A percentile compares a stretch with the other conserved stretches of the same genome.
These are phyloP conservation scores for Adelphocoris suturalis DNA, from an alignment of 2,888 invertebrate species.

Conservation along the genomic window DNA sequence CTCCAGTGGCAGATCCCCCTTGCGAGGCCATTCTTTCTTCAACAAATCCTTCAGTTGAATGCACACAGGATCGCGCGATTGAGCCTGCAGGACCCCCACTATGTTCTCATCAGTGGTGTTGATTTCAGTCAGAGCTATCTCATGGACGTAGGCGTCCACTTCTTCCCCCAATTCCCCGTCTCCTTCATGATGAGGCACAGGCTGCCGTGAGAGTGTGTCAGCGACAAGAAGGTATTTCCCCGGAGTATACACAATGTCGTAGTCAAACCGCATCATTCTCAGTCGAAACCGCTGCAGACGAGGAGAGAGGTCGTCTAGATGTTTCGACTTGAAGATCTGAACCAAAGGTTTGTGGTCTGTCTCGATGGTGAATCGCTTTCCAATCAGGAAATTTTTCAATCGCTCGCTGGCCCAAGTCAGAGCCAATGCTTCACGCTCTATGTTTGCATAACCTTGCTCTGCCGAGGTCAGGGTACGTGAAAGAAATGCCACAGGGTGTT, in stretches of 20 bases:
- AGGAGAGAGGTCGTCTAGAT: not conserved
- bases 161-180: not conserved
- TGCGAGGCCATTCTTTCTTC: too few species aligned
- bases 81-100: not conserved
- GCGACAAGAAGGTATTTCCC: not conserved
- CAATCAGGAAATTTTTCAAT: not conserved
- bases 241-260: not conserved
- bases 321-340: not conserved
- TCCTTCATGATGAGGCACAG: not conserved
- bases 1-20: too few species aligned
- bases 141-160: not conserved
- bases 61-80: too few species aligned
- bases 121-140: not conserved
- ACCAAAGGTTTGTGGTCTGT: not conserved
- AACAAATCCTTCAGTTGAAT: too few species aligned
- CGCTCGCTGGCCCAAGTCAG: not conserved
- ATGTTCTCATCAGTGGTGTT: not conserved
- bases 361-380: not conserved
- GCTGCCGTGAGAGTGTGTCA: not conserved
- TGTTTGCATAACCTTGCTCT: not conserved
- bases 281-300: not conserved
- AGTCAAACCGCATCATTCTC: not conserved
- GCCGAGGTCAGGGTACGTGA: conserved; percentile 6
- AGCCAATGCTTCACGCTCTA: not conserved
- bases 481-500: not conserved